Percentiles rank a stretch among this genome's conserved stretches.
phyloP scores from a whole-genome alignment of 2,888 invertebrate species.

The Tetranychus piercei region DNA sequence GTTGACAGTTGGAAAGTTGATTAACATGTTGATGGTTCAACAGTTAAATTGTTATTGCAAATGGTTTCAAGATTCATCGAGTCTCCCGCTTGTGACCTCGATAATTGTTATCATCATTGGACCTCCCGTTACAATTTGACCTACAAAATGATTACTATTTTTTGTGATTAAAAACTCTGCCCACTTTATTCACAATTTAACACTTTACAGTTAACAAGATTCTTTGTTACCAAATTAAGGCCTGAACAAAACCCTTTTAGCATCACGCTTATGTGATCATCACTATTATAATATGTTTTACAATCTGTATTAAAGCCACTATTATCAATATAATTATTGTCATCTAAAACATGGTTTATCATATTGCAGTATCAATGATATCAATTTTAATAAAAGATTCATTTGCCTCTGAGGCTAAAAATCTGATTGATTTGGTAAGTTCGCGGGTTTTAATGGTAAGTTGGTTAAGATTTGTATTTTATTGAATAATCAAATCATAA shows the following conservation, averaged over 20 bases:
- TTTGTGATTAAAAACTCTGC: neutral
- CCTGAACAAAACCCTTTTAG: neutral
- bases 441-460: neutral
- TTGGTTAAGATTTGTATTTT: neutral
- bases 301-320: neutral
- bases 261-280: neutral
- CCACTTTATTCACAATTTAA: neutral
- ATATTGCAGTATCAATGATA: neutral
- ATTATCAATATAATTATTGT: neutral
- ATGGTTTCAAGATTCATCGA: neutral
- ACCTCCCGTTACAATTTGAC: slow-evolving; percentile 1
- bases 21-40: neutral
- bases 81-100: neutral
- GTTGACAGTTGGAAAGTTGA: neutral
- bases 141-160: neutral
- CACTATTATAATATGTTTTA: neutral
- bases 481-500: neutral
- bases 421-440: neutral
- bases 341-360: neutral
- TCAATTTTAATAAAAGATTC: neutral
- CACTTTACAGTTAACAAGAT: neutral
- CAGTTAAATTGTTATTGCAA: neutral
- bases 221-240: neutral
- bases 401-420: neutral
- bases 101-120: neutral